phyloP scores from a whole-genome alignment of 1,140 invertebrate genomes.

The Lucilia cuprina region DNA sequence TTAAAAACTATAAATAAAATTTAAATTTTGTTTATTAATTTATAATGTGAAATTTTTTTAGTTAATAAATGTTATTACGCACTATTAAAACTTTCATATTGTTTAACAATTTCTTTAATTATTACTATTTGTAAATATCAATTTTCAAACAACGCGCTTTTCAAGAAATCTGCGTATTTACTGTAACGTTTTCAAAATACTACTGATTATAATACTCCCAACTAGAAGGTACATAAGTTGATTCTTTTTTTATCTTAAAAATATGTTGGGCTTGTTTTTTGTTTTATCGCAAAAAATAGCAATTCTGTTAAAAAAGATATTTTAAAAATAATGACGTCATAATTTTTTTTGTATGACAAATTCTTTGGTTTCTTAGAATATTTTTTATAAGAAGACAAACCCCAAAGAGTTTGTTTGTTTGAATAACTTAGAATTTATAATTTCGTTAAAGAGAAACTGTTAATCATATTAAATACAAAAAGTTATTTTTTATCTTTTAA shows the following conservation, averaged over 20 bases:
- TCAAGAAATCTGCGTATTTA: neutral
- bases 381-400: too few relatives aligned
- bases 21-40: neutral
- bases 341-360: neutral
- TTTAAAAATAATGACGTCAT: neutral
- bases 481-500: too few relatives aligned
- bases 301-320: neutral
- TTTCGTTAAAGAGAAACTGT: too few relatives aligned
- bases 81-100: slow-evolving; percentile 32
- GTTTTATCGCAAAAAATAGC: neutral
- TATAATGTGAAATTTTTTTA: too few relatives aligned
- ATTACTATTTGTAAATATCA: neutral
- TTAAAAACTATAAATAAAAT: neutral
- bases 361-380: neutral
- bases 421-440: too few relatives aligned
- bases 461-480: too few relatives aligned
- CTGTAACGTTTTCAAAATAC: slow-evolving; percentile 22
- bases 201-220: neutral
- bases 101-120: neutral
- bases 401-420: too few relatives aligned
- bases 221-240: neutral
- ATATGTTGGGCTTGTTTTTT: neutral
- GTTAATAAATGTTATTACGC: neutral
- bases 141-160: neutral
- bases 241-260: neutral